Evolutionary conservation across 2,797 vertebrate species (phyloP).

Genomic region (Petrocephalus sullivani): DNA sequence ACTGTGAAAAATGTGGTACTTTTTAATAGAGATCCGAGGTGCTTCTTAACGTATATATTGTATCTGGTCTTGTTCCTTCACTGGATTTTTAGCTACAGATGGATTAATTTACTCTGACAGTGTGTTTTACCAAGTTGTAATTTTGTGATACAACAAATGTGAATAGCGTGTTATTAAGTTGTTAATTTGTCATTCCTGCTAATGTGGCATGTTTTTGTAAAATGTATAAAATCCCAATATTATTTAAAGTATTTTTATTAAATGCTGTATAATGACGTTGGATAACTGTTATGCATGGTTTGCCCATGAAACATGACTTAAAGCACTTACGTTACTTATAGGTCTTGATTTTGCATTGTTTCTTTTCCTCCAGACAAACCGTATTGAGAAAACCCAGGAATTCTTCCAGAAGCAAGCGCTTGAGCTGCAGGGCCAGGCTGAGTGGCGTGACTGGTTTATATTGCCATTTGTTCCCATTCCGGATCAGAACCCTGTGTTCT

Average conservation of each 20-base stretch:
- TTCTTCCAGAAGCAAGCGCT: slow-evolving; percentile 86
- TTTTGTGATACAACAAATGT: neutral
- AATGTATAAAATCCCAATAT: neutral
- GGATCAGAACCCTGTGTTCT: slow-evolving; percentile 82
- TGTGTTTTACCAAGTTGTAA: neutral
- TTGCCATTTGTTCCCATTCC: slow-evolving; percentile 81
- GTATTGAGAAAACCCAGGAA: slow-evolving; percentile 84
- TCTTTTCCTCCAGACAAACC: slow-evolving; percentile 64
- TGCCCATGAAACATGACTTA: neutral
- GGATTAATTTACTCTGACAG: neutral
- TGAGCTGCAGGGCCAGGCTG: slow-evolving; percentile 83
- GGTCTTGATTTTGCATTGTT: neutral
- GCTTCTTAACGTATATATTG: neutral
- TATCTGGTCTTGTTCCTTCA: neutral
- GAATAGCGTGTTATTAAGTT: neutral
- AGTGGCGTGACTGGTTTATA: slow-evolving; percentile 97
- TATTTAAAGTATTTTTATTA: neutral
- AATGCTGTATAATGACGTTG: neutral
- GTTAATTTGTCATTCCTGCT: neutral
- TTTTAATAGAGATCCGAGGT: neutral
- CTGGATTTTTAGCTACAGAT: neutral
- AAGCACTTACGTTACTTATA: neutral
- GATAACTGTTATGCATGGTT: neutral
- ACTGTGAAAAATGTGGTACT: neutral
- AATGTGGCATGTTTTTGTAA: neutral